Evolutionary conservation across 2,113 vertebrate species (phyloP).

Genomic region (Beaufortia kweichowensis): DNA sequence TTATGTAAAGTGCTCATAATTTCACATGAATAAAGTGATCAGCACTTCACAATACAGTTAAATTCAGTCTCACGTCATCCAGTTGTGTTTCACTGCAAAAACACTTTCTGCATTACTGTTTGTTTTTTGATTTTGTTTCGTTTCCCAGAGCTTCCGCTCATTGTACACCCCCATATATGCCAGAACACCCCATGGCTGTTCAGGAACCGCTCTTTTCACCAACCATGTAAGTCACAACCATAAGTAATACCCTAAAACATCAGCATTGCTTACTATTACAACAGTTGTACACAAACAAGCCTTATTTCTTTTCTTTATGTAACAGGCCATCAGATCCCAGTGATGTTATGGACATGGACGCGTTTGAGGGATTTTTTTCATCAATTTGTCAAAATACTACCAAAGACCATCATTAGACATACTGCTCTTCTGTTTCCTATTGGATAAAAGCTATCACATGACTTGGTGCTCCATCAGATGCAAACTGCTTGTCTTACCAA

Average conservation of each 20-base stretch:
- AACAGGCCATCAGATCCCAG: conserved; percentile 27
- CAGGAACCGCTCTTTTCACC: not conserved
- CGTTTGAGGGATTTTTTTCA: conserved; percentile 33
- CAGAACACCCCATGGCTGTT: not conserved
- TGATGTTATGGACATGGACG: conserved; percentile 35
- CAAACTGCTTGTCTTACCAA: conserved; percentile 1
- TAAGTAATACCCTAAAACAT: conserved; percentile 3
- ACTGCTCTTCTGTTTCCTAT: not conserved
- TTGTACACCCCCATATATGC: conserved; percentile 2
- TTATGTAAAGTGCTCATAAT: no score
- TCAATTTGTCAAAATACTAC: conserved; percentile 38
- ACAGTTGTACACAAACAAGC: conserved; percentile 3
- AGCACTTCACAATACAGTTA: no score
- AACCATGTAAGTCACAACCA: conserved; percentile 43
- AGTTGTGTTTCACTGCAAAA: no score
- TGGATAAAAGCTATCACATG: conserved; percentile 32
- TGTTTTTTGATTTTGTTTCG: not conserved
- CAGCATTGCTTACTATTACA: no score
- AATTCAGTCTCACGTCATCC: no score
- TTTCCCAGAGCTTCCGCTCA: not conserved
- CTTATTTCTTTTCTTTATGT: conserved; percentile 11
- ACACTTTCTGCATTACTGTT: not conserved
- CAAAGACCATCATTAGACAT: conserved; percentile 13
- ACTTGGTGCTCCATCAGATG: conserved; percentile 20
- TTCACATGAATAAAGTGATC: no score